These are phyloP conservation scores for Notospermus geniculatus DNA, from an alignment of 1,140 invertebrate species.

Conservation along the genomic window DNA sequence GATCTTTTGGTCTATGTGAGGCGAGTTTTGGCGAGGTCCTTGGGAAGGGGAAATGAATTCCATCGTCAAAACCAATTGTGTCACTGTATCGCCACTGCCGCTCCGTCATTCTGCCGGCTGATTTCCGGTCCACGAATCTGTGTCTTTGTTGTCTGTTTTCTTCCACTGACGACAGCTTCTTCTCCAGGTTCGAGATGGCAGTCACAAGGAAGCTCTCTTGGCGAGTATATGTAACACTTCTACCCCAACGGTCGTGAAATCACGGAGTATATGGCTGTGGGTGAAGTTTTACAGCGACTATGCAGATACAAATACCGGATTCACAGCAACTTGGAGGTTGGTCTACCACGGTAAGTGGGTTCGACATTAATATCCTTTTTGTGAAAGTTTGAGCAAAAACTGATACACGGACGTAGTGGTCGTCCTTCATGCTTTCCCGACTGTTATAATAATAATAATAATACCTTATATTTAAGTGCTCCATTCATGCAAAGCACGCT, in stretches of 20 bases:
- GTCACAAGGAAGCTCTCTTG: not conserved
- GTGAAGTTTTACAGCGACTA: slow-evolving; percentile 1
- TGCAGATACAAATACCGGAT: not conserved
- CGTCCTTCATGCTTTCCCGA: too few relatives aligned
- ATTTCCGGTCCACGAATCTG: not conserved
- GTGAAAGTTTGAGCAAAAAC: too few relatives aligned
- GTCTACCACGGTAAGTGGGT: too few relatives aligned
- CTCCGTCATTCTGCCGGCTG: not conserved
- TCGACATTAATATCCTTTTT: too few relatives aligned
- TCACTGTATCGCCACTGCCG: not conserved
- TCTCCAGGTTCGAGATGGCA: slow-evolving; percentile 7
- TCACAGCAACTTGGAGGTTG: not conserved
- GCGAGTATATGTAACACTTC: not conserved
- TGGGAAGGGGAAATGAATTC: not conserved
- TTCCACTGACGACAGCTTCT: not conserved
- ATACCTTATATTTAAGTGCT: too few relatives aligned
- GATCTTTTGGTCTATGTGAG: not conserved
- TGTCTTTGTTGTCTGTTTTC: not conserved
- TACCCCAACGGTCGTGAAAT: not conserved
- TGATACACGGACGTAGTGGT: too few relatives aligned
- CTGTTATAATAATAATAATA: too few relatives aligned
- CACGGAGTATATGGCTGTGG: not conserved
- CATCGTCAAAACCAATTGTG: not conserved
- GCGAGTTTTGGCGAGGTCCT: not conserved
- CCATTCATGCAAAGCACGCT: too few relatives aligned